A percentile compares a stretch with the other conserved stretches of the same genome.
Evolutionary conservation across 2,888 invertebrate genomes (phyloP).

Genomic region (Coelogynopora nodosa): DNA sequence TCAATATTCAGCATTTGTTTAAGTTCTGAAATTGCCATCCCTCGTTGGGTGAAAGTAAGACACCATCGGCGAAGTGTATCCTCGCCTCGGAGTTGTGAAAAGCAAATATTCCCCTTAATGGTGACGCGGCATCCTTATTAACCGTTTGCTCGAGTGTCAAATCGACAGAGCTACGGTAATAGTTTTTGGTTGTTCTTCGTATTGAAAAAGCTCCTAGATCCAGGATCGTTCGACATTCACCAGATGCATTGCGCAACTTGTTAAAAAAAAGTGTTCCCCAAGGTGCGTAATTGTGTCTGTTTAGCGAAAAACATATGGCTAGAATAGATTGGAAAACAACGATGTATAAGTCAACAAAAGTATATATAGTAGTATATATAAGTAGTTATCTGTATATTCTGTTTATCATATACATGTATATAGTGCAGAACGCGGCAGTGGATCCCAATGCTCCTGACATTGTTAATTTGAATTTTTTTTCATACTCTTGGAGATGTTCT

Average conservation of each 20-base stretch:
- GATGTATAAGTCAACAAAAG: constrained; percentile 41
- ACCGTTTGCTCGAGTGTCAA: constrained; percentile 46
- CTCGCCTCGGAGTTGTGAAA: constrained; percentile 34
- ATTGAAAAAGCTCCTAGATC: constrained; percentile 44
- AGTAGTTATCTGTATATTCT: constrained; percentile 44
- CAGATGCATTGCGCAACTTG: constrained; percentile 15
- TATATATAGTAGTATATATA: constrained; percentile 41
- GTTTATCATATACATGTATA: constrained; percentile 46
- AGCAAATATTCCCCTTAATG: constrained; percentile 42
- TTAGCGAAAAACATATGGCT: constrained; percentile 41
- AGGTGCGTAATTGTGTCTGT: constrained; percentile 44
- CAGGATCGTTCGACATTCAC: constrained; percentile 23
- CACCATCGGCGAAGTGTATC: constrained; percentile 42
- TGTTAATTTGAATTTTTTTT: not conserved
- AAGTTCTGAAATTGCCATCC: constrained; percentile 43
- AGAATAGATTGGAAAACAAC: constrained; percentile 28
- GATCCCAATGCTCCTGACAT: not conserved
- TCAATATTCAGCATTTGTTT: constrained; percentile 23
- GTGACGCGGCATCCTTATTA: constrained; percentile 45
- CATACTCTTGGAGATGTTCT: not conserved
- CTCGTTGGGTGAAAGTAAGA: constrained; percentile 42
- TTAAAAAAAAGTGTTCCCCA: constrained; percentile 40
- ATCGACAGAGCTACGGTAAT: constrained; percentile 41
- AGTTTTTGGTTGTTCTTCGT: constrained; percentile 43
- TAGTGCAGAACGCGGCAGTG: constrained; percentile 34